Evolutionary conservation across 1,140 invertebrate genomes (phyloP).

Genomic region (Ceratina calcarata): DNA sequence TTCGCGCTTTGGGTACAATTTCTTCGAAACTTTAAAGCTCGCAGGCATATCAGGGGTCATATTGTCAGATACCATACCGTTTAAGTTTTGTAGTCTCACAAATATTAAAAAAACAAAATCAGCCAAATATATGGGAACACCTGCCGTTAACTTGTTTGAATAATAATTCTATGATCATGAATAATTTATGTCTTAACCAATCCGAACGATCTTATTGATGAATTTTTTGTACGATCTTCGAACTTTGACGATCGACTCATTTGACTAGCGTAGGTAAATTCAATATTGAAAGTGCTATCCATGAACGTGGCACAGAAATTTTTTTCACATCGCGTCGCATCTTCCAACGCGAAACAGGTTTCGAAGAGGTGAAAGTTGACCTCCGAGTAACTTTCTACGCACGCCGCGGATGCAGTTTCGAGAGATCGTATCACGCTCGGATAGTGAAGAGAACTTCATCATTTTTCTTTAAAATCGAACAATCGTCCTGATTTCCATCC

Average conservation of each 20-base stretch:
- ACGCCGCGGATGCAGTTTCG: conserved; percentile 23
- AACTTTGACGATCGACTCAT: neutral
- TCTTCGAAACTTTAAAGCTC: neutral
- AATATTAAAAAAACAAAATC: neutral
- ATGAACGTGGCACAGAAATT: neutral
- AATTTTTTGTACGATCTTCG: neutral
- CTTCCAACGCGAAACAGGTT: conserved; percentile 41
- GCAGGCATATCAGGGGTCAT: no score
- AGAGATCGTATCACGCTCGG: conserved; percentile 6
- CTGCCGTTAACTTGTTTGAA: no score
- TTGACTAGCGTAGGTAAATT: no score
- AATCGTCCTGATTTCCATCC: neutral
- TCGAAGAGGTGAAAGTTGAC: conserved; percentile 66
- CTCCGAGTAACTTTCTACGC: conserved; percentile 61
- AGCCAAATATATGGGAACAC: neutral
- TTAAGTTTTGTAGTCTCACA: neutral
- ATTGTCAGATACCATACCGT: neutral
- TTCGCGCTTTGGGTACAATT: neutral
- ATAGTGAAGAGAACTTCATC: neutral
- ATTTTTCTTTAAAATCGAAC: conserved; percentile 7
- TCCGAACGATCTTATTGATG: neutral
- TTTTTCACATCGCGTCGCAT: conserved; percentile 1
- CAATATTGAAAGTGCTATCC: no score
- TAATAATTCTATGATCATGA: no score
- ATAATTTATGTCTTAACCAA: no score